phyloP scores from a whole-genome alignment of 1,140 invertebrate genomes.

The Sesamia nonagrioides region DNA sequence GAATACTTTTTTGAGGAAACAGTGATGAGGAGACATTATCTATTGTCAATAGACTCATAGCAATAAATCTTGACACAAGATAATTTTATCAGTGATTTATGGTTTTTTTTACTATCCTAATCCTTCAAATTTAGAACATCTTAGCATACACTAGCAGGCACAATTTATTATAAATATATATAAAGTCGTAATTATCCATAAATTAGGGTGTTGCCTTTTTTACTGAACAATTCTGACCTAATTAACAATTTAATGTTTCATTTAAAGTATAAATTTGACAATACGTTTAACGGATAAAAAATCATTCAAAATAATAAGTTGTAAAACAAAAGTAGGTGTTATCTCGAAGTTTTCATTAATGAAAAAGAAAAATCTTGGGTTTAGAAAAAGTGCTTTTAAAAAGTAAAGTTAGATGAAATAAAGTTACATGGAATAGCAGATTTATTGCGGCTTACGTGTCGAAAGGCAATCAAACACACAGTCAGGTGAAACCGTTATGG shows the following conservation, averaged over 20 bases:
- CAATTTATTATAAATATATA: too few relatives aligned
- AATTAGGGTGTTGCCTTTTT: background rate
- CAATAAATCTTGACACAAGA: slow-evolving; percentile 39
- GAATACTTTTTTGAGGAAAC: background rate
- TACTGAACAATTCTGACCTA: background rate
- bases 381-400: background rate
- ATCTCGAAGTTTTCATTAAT: background rate
- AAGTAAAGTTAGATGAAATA: too few relatives aligned
- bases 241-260: background rate
- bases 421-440: background rate
- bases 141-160: background rate
- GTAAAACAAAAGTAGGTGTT: background rate
- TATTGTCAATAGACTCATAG: slow-evolving; percentile 15
- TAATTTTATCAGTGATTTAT: slow-evolving; percentile 54
- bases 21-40: slow-evolving; percentile 11
- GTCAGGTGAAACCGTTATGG: slow-evolving; percentile 77
- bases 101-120: background rate
- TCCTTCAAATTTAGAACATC: background rate
- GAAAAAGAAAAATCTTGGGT: slow-evolving; percentile 24
- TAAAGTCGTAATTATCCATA: too few relatives aligned
- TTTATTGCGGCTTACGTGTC: slow-evolving; percentile 56
- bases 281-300: background rate
- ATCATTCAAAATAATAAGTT: background rate
- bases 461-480: slow-evolving; percentile 53
- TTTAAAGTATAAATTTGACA: background rate